phyloP scores from a whole-genome alignment of 2,113 vertebrate genomes.

The Heterochromis multidens region DNA sequence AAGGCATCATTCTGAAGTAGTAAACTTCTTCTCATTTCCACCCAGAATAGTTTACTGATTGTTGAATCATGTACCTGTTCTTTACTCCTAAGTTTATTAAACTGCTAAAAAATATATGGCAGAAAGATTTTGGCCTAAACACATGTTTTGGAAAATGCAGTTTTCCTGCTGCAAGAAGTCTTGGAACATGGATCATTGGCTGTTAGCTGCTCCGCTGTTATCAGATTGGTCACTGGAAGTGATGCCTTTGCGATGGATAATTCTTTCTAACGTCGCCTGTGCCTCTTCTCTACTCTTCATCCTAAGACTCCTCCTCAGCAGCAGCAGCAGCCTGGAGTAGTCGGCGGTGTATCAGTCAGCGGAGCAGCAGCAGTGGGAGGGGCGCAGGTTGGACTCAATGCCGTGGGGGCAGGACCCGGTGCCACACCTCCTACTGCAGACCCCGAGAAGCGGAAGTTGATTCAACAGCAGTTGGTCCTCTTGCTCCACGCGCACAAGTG shows the following conservation, averaged over 20 bases:
- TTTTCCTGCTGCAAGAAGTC: neutral
- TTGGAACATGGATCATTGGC: neutral
- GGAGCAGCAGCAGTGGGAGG: conserved; percentile 49
- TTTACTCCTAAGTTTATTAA: neutral
- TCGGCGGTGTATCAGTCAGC: conserved; percentile 48
- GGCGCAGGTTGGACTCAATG: conserved; percentile 74
- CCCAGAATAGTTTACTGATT: neutral
- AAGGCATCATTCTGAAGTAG: neutral
- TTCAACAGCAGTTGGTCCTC: conserved; percentile 97
- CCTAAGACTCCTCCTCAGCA: neutral
- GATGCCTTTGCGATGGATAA: neutral
- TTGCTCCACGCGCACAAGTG: conserved; percentile 97
- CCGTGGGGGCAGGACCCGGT: conserved; percentile 67
- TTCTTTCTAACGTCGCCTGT: neutral
- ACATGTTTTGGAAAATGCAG: no score
- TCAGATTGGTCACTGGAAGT: neutral
- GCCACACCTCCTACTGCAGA: conserved; percentile 91
- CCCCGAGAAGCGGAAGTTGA: conserved; percentile 96
- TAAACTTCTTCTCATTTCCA: neutral
- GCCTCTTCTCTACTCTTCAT: neutral
- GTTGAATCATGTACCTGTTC: neutral
- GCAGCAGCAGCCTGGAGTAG: conserved; percentile 51
- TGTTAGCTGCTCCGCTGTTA: neutral
- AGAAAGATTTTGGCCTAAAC: neutral
- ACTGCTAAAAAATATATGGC: neutral